phyloP scores from a whole-genome alignment of 1,140 invertebrate species.

The Calliphora vicina region DNA sequence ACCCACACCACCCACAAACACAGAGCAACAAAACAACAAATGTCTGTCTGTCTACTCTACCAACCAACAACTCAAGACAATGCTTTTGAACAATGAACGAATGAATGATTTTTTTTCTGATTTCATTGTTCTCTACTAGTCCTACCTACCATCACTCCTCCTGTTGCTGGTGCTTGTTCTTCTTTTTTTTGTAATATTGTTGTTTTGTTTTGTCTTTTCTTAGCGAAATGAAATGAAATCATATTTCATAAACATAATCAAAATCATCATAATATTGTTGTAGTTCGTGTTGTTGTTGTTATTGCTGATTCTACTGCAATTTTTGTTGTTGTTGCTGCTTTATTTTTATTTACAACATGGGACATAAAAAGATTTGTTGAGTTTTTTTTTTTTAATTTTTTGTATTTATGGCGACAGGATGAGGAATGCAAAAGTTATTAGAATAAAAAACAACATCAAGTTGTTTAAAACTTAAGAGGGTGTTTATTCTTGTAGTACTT shows the following conservation, averaged over 20 bases:
- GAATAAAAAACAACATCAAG: not conserved
- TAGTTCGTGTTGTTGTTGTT: not conserved
- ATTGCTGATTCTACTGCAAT: not conserved
- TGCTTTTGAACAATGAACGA: slow-evolving; percentile 36
- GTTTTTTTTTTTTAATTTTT: not conserved
- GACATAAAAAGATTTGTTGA: slow-evolving; percentile 16
- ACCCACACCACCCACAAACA: no score
- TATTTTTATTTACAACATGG: slow-evolving; percentile 38
- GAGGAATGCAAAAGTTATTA: not conserved
- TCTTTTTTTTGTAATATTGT: not conserved
- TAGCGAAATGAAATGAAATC: slow-evolving; percentile 42
- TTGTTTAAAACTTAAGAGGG: not conserved
- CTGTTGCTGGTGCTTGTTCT: not conserved
- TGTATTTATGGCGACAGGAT: not conserved
- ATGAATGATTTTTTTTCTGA: slow-evolving; percentile 22
- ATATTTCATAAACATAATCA: slow-evolving; percentile 35
- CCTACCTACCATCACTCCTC: not conserved
- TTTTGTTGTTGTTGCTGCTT: not conserved
- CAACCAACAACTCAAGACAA: slow-evolving; percentile 35
- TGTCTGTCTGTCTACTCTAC: no score
- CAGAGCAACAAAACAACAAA: not conserved
- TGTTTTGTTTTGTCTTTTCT: slow-evolving; percentile 38
- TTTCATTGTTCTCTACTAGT: slow-evolving; percentile 17
- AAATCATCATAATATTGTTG: slow-evolving; percentile 15
- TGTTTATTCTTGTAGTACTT: not conserved